Evolutionary conservation across 92 coral and sea anemone species (phyloP).

Genomic region (Bergia puertoricense): DNA sequence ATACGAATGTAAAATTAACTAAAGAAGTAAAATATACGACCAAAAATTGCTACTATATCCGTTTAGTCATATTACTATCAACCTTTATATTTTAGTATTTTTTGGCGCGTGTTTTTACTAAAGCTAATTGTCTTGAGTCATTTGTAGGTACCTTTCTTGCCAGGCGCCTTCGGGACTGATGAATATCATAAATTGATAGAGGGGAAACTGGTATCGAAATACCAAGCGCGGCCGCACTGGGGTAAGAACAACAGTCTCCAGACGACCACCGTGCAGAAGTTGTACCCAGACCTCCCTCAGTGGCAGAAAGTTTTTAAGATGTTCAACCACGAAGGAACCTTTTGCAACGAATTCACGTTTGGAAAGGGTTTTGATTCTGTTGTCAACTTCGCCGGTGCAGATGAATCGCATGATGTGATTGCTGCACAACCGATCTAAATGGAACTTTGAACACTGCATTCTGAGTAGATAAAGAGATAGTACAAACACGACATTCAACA

Average conservation of each 20-base stretch:
- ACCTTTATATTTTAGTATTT: neutral
- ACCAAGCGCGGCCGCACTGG: constrained; percentile 81
- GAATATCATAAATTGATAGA: constrained; percentile 67
- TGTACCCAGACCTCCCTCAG: constrained; percentile 67
- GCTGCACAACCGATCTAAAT: constrained; percentile 1
- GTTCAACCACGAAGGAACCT: constrained; percentile 64
- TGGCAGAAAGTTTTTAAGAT: constrained; percentile 67
- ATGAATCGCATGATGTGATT: neutral
- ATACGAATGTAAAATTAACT: no score
- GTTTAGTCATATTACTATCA: neutral
- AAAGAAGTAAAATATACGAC: neutral
- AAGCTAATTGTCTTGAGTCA: neutral
- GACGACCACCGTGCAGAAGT: constrained; percentile 40
- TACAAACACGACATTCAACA: no score
- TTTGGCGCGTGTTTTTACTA: neutral
- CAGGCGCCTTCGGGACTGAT: constrained; percentile 66
- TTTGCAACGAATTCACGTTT: constrained; percentile 66
- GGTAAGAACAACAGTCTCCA: constrained; percentile 57
- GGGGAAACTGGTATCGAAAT: constrained; percentile 50
- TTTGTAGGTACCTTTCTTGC: constrained; percentile 58
- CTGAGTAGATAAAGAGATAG: no score
- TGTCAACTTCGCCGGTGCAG: neutral
- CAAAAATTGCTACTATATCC: neutral
- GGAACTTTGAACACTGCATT: neutral
- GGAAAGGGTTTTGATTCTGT: constrained; percentile 55